Conservation (phyloP, 2,888 invertebrate genomes). For the Pheosia tremula region DNA sequence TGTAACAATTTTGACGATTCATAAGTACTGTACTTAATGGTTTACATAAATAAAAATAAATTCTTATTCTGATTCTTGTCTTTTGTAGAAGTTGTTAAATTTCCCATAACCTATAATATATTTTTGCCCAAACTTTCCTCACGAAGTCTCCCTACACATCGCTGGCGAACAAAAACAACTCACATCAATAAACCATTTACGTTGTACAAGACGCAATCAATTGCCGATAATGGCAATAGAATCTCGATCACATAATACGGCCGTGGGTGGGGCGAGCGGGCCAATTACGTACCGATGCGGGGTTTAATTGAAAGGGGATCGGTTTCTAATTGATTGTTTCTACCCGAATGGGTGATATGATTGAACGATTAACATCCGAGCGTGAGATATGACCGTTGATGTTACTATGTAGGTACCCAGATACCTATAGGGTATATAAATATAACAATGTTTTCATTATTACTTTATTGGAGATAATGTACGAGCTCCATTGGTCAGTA, state of each 20-base stretch:
- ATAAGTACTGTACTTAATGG: no score
- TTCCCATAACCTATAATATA: no score
- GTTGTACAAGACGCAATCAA: slow-evolving; percentile 24
- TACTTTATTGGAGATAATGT: no score
- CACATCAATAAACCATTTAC: slow-evolving; percentile 9
- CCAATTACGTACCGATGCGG: slow-evolving; percentile 72
- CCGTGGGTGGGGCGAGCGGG: slow-evolving; percentile 55
- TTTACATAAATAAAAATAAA: no score
- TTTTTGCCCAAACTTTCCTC: not conserved
- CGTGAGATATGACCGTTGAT: slow-evolving; percentile 36
- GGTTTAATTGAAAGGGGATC: slow-evolving; percentile 79
- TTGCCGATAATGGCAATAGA: slow-evolving; percentile 34
- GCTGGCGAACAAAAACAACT: not conserved
- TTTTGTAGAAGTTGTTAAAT: no score
- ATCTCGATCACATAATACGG: slow-evolving; percentile 44
- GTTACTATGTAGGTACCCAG: slow-evolving; percentile 26
- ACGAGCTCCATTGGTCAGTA: no score
- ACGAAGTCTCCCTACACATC: not conserved
- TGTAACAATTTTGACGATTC: no score
- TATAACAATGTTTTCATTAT: no score
- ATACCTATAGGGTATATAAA: not conserved
- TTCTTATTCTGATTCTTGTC: no score
- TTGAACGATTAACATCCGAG: slow-evolving; percentile 61
- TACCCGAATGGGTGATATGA: slow-evolving; percentile 75
- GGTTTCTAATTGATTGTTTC: slow-evolving; percentile 79